Percentiles rank a stretch among this genome's conserved stretches.
Evolutionary conservation across 2,888 invertebrate genomes (phyloP).

Genomic region (Mimachlamys varia): DNA sequence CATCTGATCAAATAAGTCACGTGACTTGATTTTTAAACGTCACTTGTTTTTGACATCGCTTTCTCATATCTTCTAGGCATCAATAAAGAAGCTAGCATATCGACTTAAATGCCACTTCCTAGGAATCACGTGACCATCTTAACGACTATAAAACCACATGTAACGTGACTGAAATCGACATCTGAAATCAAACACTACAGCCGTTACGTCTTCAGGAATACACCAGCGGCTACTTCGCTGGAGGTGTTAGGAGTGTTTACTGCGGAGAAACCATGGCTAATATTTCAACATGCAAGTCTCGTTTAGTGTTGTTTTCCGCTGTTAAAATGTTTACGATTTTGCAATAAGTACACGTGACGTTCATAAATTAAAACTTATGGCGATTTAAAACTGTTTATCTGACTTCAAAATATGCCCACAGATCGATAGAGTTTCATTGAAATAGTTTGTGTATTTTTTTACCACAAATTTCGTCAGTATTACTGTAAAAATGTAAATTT

Average conservation of each 20-base stretch:
- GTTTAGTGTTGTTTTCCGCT: background rate
- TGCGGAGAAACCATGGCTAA: background rate
- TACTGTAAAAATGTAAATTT: too few relatives aligned
- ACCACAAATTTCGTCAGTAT: too few relatives aligned
- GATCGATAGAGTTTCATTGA: too few relatives aligned
- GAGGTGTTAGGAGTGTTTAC: background rate
- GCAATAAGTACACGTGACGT: too few relatives aligned
- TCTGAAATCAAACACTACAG: background rate
- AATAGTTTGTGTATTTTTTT: too few relatives aligned
- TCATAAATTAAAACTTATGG: too few relatives aligned
- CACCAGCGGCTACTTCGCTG: background rate
- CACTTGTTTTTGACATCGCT: background rate
- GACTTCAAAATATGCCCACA: too few relatives aligned
- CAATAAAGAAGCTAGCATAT: background rate
- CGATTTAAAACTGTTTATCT: too few relatives aligned
- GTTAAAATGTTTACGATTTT: background rate
- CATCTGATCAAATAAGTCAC: background rate
- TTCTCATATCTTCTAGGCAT: background rate
- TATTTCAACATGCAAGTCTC: background rate
- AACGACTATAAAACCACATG: background rate
- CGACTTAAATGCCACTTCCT: background rate
- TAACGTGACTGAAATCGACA: background rate
- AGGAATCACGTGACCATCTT: background rate
- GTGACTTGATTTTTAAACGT: background rate
- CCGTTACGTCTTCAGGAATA: background rate